A percentile compares a stretch with the other conserved stretches of the same genome.
Conservation (phyloP, 2,113 vertebrate genomes). For the Calcarius ornatus region DNA sequence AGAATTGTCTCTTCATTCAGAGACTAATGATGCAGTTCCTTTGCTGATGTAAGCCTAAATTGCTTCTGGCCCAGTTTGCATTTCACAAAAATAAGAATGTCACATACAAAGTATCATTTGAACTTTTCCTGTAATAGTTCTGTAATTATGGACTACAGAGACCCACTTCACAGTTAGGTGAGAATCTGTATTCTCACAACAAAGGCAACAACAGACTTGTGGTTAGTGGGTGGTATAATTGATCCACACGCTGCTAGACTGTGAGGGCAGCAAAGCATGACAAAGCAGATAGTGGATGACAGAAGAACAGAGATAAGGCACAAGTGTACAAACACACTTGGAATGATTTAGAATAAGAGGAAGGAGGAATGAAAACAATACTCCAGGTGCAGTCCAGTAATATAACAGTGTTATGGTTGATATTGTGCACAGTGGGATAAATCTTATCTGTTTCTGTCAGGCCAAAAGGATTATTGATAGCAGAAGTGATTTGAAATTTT, state of each 20-base stretch:
- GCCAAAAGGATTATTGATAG: neutral
- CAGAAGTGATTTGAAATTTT: neutral
- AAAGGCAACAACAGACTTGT: neutral
- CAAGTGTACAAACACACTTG: neutral
- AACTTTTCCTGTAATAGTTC: neutral
- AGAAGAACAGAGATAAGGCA: neutral
- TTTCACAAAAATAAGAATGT: neutral
- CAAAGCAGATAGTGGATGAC: neutral
- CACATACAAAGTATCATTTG: neutral
- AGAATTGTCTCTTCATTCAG: neutral
- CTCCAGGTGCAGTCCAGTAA: neutral
- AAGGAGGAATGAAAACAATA: neutral
- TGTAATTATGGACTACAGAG: neutral
- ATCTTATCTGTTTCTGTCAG: neutral
- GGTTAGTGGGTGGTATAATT: neutral
- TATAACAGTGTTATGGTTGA: neutral
- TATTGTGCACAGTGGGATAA: neutral
- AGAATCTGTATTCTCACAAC: neutral
- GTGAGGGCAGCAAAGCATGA: neutral
- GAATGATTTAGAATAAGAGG: neutral
- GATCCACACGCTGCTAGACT: neutral
- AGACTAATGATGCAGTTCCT: neutral
- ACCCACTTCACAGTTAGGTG: neutral
- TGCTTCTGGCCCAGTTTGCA: neutral
- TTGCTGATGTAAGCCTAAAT: neutral